Conservation (phyloP, 64 coral and sea anemone species). For the Hydrozoanthus tunicans region DNA sequence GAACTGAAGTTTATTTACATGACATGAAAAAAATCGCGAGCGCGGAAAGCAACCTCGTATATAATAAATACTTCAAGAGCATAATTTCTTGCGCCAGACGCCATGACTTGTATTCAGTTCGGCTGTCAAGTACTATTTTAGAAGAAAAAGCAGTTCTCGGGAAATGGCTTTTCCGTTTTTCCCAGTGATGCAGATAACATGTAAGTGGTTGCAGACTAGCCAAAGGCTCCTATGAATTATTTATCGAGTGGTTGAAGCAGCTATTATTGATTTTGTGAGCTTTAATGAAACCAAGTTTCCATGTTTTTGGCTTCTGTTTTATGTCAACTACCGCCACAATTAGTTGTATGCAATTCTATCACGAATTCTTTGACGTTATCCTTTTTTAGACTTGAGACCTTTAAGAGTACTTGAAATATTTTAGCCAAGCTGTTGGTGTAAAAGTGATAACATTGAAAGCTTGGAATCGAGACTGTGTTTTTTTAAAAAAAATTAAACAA, state of each 20-base stretch:
- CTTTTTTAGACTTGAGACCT: constrained; percentile 33
- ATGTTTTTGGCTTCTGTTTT: constrained; percentile 36
- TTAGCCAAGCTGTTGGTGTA: not conserved
- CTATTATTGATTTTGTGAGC: constrained; percentile 18
- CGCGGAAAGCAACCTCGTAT: constrained; percentile 21
- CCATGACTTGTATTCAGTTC: constrained; percentile 9
- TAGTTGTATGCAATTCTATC: constrained; percentile 28
- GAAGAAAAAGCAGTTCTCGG: constrained; percentile 30
- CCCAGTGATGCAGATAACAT: constrained; percentile 28
- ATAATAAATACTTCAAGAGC: not conserved
- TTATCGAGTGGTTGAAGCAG: constrained; percentile 38
- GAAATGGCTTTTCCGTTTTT: constrained; percentile 30
- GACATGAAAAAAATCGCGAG: not conserved
- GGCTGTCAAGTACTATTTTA: constrained; percentile 27
- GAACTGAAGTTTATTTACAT: constrained; percentile 41
- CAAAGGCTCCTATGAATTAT: constrained; percentile 48
- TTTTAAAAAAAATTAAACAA: no score
- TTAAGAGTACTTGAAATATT: constrained; percentile 32
- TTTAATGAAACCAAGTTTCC: not conserved
- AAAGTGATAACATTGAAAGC: not conserved
- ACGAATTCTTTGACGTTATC: constrained; percentile 20
- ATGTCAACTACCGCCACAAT: constrained; percentile 45
- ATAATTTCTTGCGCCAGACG: not conserved
- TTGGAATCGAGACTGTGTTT: not conserved
- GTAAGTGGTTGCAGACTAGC: constrained; percentile 48